Evolutionary conservation across 2,797 vertebrate species (phyloP), one percentile per base, ranked within the genome.

Genomic region (Myotis findleyi): DNA sequence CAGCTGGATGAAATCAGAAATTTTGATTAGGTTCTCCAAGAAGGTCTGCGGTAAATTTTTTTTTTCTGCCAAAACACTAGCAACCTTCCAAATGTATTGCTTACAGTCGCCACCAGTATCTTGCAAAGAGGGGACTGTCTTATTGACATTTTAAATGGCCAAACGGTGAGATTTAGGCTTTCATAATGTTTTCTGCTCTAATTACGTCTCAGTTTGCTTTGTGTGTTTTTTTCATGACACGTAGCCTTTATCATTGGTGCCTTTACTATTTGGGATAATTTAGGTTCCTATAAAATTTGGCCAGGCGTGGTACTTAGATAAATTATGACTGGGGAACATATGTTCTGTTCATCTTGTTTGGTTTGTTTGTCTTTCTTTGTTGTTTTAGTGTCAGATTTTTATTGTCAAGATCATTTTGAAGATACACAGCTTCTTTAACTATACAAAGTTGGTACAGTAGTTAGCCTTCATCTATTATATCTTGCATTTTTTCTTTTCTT

Each of bases 141-240:
- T 92, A 87, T 73, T 97, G 94, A 96, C 89, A 92, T 96, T 96
- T 97, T 96, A 95, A 92, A 92, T 97, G 87, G 47, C 66, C 85
- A 75, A 91, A 80, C 59, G 90, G 38, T 69, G 95, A 92, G 69
- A 83, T 94, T 94, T 93, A 93, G 85, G 38, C 89, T 94, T 95
- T 38, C 36, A 23, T 90, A 73, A 87, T 94, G 91, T 87, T 96
- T 97, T 97, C 88, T 89, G 93, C 94, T 96, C 82, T 95, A 93
- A 93, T 96, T 92, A 69, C 49, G 69, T 84, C 55, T 92, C 62
- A 68, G 69, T 77, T 64, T 90, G 71, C 64, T 21, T 57, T 27
- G 16, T 44, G 21, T 76, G 33, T 81, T 68, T 90, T 36, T 77
- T 93, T 36, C 6, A 2, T 88, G 25, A 87, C 36, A 88, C 88